Percentiles rank a stretch among this genome's conserved stretches.
Evolutionary conservation across 2,113 vertebrate genomes (phyloP).

Genomic region (Scartelaos histophorus): DNA sequence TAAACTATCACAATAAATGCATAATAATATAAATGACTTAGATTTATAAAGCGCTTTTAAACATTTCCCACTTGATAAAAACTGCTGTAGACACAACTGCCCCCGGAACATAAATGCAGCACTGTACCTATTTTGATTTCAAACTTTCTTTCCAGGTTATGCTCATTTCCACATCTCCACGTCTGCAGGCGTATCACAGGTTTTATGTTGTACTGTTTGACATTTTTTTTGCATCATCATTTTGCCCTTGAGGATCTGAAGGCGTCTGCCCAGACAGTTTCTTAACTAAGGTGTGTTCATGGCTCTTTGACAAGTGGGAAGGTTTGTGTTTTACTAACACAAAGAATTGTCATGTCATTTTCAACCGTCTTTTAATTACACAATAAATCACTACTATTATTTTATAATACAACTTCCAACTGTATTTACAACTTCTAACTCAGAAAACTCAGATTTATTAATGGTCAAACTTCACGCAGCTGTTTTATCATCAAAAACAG

Average conservation of each 20-base stretch:
- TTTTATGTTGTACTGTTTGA: neutral
- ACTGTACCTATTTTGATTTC: neutral
- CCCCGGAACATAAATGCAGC: too few relatives aligned
- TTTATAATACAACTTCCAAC: too few relatives aligned
- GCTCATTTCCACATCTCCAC: neutral
- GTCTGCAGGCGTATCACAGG: neutral
- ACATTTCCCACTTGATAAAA: too few relatives aligned
- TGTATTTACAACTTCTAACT: too few relatives aligned
- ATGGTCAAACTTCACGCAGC: too few relatives aligned
- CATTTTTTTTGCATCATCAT: neutral
- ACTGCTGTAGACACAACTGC: too few relatives aligned
- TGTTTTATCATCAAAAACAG: too few relatives aligned
- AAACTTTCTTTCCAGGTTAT: neutral
- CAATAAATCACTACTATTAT: neutral
- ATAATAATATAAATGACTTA: neutral
- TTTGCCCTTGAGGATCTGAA: neutral
- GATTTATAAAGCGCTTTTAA: neutral
- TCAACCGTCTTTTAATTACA: neutral
- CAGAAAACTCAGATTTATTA: too few relatives aligned
- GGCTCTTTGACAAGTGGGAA: too few relatives aligned
- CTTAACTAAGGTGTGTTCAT: neutral
- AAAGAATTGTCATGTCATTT: neutral
- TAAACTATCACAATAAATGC: neutral
- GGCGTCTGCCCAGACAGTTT: neutral
- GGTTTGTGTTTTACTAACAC: neutral